phyloP scores from a whole-genome alignment of 2,888 invertebrate species.

The Acleris sparsana region DNA sequence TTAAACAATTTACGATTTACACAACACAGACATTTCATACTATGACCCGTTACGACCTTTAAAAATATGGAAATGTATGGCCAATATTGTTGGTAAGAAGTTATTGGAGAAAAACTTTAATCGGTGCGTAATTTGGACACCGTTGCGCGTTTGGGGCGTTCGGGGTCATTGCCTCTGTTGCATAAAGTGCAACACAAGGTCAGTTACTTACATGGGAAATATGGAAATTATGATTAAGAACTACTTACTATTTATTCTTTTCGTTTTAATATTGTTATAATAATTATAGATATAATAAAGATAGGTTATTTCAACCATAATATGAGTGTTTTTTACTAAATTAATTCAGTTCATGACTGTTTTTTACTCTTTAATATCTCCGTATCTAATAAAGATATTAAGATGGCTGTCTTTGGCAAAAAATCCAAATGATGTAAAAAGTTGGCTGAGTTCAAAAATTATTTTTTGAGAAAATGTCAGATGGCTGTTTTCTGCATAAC shows the following conservation, averaged over 20 bases:
- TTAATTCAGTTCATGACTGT: no score
- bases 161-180: slow-evolving; percentile 13
- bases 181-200: slow-evolving; percentile 11
- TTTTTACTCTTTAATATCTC: no score
- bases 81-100: slow-evolving; percentile 3
- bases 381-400: no score
- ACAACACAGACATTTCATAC: background rate
- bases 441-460: no score
- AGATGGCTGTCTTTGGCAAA: no score
- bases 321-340: no score
- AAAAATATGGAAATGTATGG: slow-evolving; percentile 19
- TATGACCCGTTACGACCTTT: slow-evolving; percentile 23
- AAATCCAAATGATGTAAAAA: no score
- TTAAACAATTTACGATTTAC: background rate
- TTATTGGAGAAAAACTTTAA: slow-evolving; percentile 24
- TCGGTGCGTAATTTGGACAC: slow-evolving; percentile 17
- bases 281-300: no score
- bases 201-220: background rate
- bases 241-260: background rate
- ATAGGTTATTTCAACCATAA: no score
- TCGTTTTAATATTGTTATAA: background rate
- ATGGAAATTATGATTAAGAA: background rate
- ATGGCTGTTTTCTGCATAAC: no score
- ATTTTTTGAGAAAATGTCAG: no score
- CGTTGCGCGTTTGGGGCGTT: slow-evolving; percentile 1